Conservation (phyloP, 1,140 invertebrate genomes). For the Delia radicum region DNA sequence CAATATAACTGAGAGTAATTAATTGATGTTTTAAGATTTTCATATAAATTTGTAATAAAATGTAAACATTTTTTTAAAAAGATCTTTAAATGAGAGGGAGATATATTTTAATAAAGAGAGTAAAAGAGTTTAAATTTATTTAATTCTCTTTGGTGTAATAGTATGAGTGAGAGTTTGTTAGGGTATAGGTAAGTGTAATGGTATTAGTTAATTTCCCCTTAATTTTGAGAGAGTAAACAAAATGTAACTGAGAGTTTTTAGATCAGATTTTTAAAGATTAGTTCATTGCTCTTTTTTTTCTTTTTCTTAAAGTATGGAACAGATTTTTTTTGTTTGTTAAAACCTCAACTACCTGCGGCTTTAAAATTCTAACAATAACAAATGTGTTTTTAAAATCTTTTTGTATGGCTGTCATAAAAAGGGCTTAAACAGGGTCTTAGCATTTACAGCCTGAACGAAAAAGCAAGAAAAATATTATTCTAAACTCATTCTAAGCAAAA, state of each 20-base stretch:
- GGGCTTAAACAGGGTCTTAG: background rate
- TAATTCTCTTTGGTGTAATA: background rate
- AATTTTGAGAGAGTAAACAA: background rate
- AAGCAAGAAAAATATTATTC: background rate
- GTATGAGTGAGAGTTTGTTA: background rate
- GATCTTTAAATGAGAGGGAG: background rate
- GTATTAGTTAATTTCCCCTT: slow-evolving; percentile 10
- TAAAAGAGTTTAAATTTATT: background rate
- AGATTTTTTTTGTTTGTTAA: too few relatives aligned
- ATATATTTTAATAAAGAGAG: background rate
- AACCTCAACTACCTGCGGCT: slow-evolving; percentile 9
- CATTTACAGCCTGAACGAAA: background rate
- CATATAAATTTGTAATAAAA: background rate
- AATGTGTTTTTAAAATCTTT: background rate
- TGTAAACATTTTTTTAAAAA: background rate
- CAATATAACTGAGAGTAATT: background rate
- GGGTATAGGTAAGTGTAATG: background rate
- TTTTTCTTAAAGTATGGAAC: too few relatives aligned
- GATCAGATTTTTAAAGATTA: background rate
- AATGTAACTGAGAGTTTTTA: background rate
- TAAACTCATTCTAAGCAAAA: background rate
- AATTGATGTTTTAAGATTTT: too few relatives aligned
- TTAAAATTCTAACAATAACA: background rate
- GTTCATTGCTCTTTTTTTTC: slow-evolving; percentile 8
- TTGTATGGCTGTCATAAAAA: slow-evolving; percentile 4